Conservation (phyloP, 2,113 vertebrate genomes). For the Pluvialis apricaria region DNA sequence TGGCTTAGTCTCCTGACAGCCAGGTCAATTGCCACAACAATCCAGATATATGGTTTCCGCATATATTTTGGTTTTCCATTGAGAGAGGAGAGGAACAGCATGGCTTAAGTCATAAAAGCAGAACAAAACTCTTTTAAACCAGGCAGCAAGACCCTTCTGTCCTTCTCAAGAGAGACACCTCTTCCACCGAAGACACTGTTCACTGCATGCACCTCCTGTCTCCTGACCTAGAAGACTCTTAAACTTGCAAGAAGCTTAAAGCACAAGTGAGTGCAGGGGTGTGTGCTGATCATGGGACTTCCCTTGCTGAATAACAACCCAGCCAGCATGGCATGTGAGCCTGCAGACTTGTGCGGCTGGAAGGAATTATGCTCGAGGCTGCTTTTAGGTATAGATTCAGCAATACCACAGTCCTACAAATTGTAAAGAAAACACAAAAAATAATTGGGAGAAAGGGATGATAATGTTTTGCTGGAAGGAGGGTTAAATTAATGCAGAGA, state of each 20-base stretch:
- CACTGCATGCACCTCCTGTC: accelerated
- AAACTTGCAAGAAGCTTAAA: not conserved
- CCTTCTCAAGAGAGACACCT: not conserved
- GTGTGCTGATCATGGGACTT: accelerated
- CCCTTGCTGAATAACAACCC: not conserved
- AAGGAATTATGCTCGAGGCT: not conserved
- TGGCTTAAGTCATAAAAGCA: not conserved
- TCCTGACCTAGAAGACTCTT: not conserved
- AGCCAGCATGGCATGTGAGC: not conserved
- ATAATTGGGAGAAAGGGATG: not conserved
- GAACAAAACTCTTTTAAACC: not conserved
- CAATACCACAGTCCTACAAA: not conserved
- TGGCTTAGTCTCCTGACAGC: not conserved
- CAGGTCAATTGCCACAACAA: not conserved
- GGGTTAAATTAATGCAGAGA: not conserved
- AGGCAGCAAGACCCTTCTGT: not conserved
- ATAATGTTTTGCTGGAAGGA: not conserved
- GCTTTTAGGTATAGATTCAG: not conserved
- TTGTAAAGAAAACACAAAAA: not conserved
- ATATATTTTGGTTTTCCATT: not conserved
- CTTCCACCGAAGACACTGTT: not conserved
- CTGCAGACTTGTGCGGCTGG: not conserved
- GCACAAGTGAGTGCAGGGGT: accelerated
- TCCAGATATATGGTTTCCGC: not conserved
- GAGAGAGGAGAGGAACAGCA: not conserved